phyloP scores from a whole-genome alignment of 2,888 invertebrate species.

The Aporophyla lueneburgensis region DNA sequence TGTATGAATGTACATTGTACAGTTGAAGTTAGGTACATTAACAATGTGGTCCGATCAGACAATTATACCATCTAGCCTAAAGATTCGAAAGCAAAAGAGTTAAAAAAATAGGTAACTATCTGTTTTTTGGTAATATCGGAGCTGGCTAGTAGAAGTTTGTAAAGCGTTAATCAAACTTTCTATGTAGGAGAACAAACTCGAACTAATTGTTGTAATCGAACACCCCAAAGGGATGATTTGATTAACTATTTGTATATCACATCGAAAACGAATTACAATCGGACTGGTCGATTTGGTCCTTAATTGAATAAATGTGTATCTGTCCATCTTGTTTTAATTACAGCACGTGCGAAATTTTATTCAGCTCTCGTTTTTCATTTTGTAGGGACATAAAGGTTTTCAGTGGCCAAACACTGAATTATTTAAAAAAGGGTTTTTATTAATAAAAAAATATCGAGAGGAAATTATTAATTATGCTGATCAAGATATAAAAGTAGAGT shows the following conservation, averaged over 20 bases:
- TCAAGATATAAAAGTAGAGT: not conserved
- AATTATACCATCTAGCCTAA: too few species aligned
- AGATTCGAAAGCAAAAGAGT: too few species aligned
- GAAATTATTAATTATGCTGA: not conserved
- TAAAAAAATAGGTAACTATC: too few species aligned
- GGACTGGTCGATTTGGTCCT: not conserved
- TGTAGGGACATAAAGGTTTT: not conserved
- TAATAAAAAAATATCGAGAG: not conserved
- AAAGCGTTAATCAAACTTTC: not conserved
- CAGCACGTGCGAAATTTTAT: conserved; percentile 12
- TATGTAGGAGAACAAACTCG: not conserved
- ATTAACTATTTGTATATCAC: conserved; percentile 11
- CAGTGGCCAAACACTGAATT: not conserved
- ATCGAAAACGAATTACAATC: conserved; percentile 24
- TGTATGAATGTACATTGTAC: too few species aligned
- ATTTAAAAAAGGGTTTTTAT: not conserved
- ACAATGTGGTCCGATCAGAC: too few species aligned
- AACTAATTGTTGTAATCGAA: not conserved
- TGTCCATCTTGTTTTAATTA: conserved; percentile 47
- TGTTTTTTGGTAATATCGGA: too few species aligned
- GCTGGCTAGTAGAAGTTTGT: not conserved
- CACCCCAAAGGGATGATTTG: not conserved
- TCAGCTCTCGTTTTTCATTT: conserved; percentile 1
- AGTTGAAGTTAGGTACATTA: too few species aligned
- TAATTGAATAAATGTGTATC: conserved; percentile 36